Evolutionary conservation across 2,113 vertebrate genomes (phyloP), one percentile per base, ranked within the genome.

Genomic region (Irena cyanogastra): DNA sequence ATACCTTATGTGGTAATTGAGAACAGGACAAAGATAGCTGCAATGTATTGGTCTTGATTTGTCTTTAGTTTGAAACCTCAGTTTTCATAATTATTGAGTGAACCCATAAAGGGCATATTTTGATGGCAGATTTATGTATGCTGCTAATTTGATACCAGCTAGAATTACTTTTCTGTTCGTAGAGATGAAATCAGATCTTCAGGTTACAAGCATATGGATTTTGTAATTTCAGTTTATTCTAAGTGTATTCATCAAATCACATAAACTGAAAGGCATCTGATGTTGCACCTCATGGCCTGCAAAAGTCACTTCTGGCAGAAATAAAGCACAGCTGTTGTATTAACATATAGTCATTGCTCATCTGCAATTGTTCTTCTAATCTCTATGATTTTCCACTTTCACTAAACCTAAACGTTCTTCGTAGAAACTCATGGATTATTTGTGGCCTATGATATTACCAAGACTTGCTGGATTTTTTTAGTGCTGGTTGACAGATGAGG

Each of bases 401-500:
- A 24, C 20, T 53, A 53, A 57, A 66, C 54, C 37, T 53, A 19
- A 68, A 53, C 3, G 1, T 72, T 70, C 88, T 83, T 14, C 74
- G 39, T 60, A 66, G 78, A 78, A 80, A 35, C 33, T 31, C 0
- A 2, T 49, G 44, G n/a, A 53, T 77, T 93, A 59, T 90, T 96
- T 93, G 89, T 37, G 45, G 65, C 81, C 65, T 79, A 0, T 89
- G 80, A 45, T 70, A 60, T 78, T 93, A 87, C 37, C 3, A 33
- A 75, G 45, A 86, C 61, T 77, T 75, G 47, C 22, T 80, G 52
- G 93, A 53, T 77, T 88, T 91, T 89, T 80, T 66, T 84, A 31
- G 45, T 94, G 30, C 35, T 70, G 81, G 82, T 90, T 95, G 79
- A 94, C 75, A 82, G 84, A 89, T 96, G 72, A 95, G 72, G 80